These are phyloP conservation scores for Pardosa pseudoannulata DNA, from an alignment of 2,888 invertebrate genomes.

Conservation along the genomic window DNA sequence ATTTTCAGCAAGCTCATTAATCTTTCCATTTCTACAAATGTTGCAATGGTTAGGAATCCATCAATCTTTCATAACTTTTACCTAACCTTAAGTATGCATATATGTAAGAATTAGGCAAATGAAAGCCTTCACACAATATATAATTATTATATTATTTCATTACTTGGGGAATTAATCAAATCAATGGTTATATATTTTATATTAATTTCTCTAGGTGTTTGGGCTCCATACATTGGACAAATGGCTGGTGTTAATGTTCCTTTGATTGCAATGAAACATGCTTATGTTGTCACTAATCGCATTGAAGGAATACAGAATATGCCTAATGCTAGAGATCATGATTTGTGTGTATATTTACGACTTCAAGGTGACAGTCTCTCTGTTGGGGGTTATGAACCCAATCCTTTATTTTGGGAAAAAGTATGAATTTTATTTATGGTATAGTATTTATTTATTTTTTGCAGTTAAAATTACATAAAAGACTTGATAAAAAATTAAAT, in stretches of 20 bases:
- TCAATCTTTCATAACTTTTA: too few relatives aligned
- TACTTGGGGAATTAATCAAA: too few relatives aligned
- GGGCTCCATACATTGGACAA: constrained; percentile 86
- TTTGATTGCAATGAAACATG: constrained; percentile 89
- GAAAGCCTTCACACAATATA: too few relatives aligned
- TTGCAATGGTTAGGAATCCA: too few relatives aligned
- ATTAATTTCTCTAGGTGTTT: constrained; percentile 81
- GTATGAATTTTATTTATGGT: constrained; percentile 78
- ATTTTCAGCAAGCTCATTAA: too few relatives aligned
- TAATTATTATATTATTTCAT: too few relatives aligned
- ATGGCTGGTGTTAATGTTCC: constrained; percentile 85
- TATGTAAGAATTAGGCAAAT: too few relatives aligned
- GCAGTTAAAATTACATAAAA: too few relatives aligned
- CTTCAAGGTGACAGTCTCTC: constrained; percentile 89
- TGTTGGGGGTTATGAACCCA: constrained; percentile 91
- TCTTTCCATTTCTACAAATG: too few relatives aligned
- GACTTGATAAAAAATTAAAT: too few relatives aligned
- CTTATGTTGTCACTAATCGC: constrained; percentile 89
- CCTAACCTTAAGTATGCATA: too few relatives aligned
- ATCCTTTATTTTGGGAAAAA: constrained; percentile 88
- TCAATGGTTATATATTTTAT: too few relatives aligned
- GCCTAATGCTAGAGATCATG: constrained; percentile 92
- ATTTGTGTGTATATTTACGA: constrained; percentile 88
- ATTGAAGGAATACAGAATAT: constrained; percentile 85
- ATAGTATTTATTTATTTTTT: neutral